Conservation (phyloP, 2,888 invertebrate species). For the Meloe dianella region DNA sequence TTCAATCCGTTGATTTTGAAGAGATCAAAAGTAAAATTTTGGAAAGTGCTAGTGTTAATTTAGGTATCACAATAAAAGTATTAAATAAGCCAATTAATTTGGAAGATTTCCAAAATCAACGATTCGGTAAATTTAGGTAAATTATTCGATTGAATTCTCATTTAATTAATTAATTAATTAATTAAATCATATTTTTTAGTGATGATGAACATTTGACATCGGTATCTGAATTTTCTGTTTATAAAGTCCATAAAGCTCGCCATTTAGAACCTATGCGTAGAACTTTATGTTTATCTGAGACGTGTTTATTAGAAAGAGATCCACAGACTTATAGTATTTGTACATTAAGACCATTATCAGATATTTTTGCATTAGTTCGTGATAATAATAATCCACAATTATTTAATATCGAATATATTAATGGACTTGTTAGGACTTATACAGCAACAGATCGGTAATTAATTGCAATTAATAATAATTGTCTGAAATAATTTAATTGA, state of each 20-base stretch:
- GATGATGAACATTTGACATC: conserved; percentile 96
- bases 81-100: conserved; percentile 78
- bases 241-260: conserved; percentile 83
- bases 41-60: conserved; percentile 79
- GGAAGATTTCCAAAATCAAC: conserved; percentile 84
- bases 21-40: conserved; percentile 86
- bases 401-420: conserved; percentile 93
- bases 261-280: conserved; percentile 86
- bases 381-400: conserved; percentile 91
- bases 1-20: conserved; percentile 84
- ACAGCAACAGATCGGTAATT: conserved; percentile 89
- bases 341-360: conserved; percentile 79
- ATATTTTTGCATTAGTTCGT: conserved; percentile 91
- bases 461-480: no score
- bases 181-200: conserved; percentile 63
- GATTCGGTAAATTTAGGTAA: conserved; percentile 92
- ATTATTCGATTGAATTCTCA: conserved; percentile 36
- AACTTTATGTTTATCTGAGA: conserved; percentile 92
- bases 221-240: conserved; percentile 93
- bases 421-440: conserved; percentile 87
- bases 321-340: conserved; percentile 95
- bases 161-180: background rate
- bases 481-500: no score
- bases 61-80: conserved; percentile 85
- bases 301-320: conserved; percentile 94